These are phyloP conservation scores for Cinara cedri DNA, from an alignment of 2,888 invertebrate genomes.

Conservation along the genomic window DNA sequence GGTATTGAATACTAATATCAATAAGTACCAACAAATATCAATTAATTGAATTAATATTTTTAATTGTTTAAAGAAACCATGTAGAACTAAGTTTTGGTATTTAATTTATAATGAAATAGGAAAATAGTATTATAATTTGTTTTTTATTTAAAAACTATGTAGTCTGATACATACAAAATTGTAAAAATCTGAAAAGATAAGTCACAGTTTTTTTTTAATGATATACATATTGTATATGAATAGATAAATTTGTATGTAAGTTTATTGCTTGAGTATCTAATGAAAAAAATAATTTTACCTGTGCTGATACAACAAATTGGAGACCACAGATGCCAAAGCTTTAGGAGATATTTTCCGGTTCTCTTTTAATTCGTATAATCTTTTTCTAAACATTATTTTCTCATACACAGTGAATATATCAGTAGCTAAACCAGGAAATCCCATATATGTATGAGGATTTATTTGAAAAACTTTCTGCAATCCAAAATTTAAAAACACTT, in stretches of 20 bases:
- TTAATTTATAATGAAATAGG: no score
- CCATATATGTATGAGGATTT: conserved; percentile 86
- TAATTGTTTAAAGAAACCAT: no score
- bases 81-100: no score
- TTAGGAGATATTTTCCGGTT: conserved; percentile 89
- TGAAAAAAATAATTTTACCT: conserved; percentile 62
- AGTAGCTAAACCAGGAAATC: conserved; percentile 94
- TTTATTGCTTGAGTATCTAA: not conserved
- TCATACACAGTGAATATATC: conserved; percentile 95
- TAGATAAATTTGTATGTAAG: no score
- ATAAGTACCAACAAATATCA: no score
- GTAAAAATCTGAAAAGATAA: no score
- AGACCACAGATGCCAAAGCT: conserved; percentile 89
- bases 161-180: no score
- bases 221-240: no score
- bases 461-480: conserved; percentile 89
- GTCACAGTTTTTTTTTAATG: not conserved
- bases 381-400: conserved; percentile 85
- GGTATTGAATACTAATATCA: no score
- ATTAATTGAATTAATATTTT: no score
- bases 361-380: conserved; percentile 93
- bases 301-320: conserved; percentile 92
- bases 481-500: conserved; percentile 48
- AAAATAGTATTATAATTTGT: no score
- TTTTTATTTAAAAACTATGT: no score